A percentile compares a stretch with the other conserved stretches of the same genome.
These are phyloP conservation scores for Hypanus sabinus DNA, from an alignment of 2,113 vertebrate genomes.

Conservation along the genomic window DNA sequence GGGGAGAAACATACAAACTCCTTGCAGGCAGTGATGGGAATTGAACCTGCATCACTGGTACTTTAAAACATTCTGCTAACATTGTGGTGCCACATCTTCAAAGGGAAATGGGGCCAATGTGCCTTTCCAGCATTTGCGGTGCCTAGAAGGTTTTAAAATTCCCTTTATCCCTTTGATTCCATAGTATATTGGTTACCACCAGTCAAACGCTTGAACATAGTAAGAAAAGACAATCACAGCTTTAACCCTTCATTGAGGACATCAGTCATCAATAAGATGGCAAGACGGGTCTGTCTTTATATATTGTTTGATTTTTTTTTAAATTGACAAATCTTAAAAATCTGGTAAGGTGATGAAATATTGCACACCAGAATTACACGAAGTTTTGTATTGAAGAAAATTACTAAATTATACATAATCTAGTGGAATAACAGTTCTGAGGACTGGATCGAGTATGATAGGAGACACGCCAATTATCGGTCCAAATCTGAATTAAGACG, in stretches of 20 bases:
- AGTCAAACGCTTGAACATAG: background rate
- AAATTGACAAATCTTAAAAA: no score
- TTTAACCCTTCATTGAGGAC: constrained; percentile 9
- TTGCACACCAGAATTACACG: background rate
- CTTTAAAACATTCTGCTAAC: no score
- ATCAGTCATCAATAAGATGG: background rate
- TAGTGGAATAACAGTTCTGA: background rate
- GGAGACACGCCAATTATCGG: background rate
- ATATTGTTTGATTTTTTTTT: background rate
- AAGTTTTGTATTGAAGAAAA: background rate
- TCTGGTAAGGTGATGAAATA: background rate
- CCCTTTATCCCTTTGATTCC: background rate
- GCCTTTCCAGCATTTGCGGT: no score
- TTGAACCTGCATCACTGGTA: no score
- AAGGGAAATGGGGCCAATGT: no score
- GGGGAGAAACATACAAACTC: no score
- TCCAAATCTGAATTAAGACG: background rate
- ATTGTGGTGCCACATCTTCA: no score
- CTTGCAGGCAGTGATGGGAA: no score
- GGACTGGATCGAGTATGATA: background rate
- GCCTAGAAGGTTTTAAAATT: no score
- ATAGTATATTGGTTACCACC: background rate
- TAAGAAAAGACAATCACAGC: background rate
- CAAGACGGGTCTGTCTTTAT: background rate
- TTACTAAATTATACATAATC: background rate